Conservation (phyloP, 2,888 invertebrate species). For the Drosophila peninsularis region DNA sequence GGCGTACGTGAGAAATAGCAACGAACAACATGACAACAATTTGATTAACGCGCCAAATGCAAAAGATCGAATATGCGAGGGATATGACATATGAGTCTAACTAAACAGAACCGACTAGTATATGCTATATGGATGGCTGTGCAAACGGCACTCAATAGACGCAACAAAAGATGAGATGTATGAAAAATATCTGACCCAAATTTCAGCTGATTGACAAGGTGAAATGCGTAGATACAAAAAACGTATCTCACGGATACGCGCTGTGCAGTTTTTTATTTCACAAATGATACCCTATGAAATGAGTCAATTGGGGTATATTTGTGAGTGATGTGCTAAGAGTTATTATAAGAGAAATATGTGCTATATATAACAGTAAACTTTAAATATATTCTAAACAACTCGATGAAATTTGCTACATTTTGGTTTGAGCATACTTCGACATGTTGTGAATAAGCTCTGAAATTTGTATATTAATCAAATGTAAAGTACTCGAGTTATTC, state of each 20-base stretch:
- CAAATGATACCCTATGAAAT: not conserved
- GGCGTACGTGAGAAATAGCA: slow-evolving; percentile 64
- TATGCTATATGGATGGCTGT: not conserved
- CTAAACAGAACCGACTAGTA: slow-evolving; percentile 2
- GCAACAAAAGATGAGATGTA: slow-evolving; percentile 13
- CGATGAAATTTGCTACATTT: too few relatives aligned
- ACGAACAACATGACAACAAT: slow-evolving; percentile 40
- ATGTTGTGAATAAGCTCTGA: not conserved
- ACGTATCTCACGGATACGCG: slow-evolving; percentile 40
- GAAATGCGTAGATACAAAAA: slow-evolving; percentile 49
- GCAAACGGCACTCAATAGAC: slow-evolving; percentile 33
- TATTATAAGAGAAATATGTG: too few relatives aligned
- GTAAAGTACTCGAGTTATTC: not conserved
- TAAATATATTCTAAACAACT: not conserved
- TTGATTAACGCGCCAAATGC: slow-evolving; percentile 31
- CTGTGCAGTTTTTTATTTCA: slow-evolving; percentile 20
- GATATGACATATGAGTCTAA: slow-evolving; percentile 14
- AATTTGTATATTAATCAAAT: not conserved
- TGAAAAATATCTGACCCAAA: slow-evolving; percentile 39
- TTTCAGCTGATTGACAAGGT: slow-evolving; percentile 74
- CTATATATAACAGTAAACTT: not conserved
- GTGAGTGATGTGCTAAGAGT: not conserved
- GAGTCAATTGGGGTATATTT: not conserved
- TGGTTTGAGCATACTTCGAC: not conserved
- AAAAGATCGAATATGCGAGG: slow-evolving; percentile 7